Evolutionary conservation across 2,888 invertebrate genomes (phyloP).

Genomic region (Oscheius sp.): DNA sequence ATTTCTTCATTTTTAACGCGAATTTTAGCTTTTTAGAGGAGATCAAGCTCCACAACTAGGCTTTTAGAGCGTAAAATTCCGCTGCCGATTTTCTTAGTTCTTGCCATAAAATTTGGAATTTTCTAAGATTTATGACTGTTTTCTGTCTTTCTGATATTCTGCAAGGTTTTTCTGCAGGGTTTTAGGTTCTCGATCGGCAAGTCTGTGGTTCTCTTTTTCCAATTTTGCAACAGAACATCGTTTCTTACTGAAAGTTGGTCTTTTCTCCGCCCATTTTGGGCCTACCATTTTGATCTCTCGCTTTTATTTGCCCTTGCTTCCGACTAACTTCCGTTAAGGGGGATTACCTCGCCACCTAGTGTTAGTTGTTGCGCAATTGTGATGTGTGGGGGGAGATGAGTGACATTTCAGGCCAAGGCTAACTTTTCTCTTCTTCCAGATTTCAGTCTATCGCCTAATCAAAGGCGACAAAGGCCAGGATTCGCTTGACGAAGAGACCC

Average conservation of each 20-base stretch:
- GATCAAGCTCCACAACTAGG: no score
- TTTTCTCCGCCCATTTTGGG: not conserved
- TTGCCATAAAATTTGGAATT: no score
- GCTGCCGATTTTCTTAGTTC: no score
- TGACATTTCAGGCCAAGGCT: not conserved
- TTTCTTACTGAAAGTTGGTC: no score
- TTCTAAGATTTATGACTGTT: no score
- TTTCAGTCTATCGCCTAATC: not conserved
- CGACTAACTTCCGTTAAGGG: not conserved
- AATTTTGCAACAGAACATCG: no score
- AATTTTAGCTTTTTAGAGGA: no score
- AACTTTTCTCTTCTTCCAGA: not conserved
- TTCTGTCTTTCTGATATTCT: no score
- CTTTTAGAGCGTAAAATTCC: no score
- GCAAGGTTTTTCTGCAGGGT: no score
- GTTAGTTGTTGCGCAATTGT: constrained; percentile 16
- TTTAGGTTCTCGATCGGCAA: no score
- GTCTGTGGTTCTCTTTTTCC: no score
- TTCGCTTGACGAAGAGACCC: not conserved
- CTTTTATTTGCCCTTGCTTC: constrained; percentile 2
- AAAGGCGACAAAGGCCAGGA: not conserved
- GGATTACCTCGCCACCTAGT: constrained; percentile 3
- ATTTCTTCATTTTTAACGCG: not conserved
- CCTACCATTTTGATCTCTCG: constrained; percentile 2
- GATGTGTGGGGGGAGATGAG: not conserved